Evolutionary conservation across 1,140 invertebrate genomes (phyloP).

Genomic region (Drosophila melanogaster): Release_6_plus_ISO1_MT NT_037436.4:7141001-7141500

Average conservation of each 20-base stretch:
- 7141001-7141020: slow-evolving; percentile 85
- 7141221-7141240: slow-evolving; percentile 82
- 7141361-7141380: slow-evolving; percentile 84
- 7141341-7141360: neutral
- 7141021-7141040: slow-evolving; percentile 88
- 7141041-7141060: slow-evolving; percentile 86
- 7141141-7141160: slow-evolving; percentile 81
- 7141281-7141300: slow-evolving; percentile 82
- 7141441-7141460: slow-evolving; percentile 86
- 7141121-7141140: slow-evolving; percentile 83
- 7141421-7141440: slow-evolving; percentile 89
- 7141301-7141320: slow-evolving; percentile 58
- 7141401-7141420: slow-evolving; percentile 88
- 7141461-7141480: slow-evolving; percentile 94
- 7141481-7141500: slow-evolving; percentile 92
- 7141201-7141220: slow-evolving; percentile 69
- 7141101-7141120: slow-evolving; percentile 79
- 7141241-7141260: slow-evolving; percentile 70
- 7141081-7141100: slow-evolving; percentile 84
- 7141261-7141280: slow-evolving; percentile 82
- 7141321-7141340: neutral
- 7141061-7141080: slow-evolving; percentile 86
- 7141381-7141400: slow-evolving; percentile 87
- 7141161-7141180: slow-evolving; percentile 56
- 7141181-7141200: slow-evolving; percentile 5